Base-by-base conservation (phyloP, 2,888 invertebrate genomes). In the Cynaeus angustus region DNA sequence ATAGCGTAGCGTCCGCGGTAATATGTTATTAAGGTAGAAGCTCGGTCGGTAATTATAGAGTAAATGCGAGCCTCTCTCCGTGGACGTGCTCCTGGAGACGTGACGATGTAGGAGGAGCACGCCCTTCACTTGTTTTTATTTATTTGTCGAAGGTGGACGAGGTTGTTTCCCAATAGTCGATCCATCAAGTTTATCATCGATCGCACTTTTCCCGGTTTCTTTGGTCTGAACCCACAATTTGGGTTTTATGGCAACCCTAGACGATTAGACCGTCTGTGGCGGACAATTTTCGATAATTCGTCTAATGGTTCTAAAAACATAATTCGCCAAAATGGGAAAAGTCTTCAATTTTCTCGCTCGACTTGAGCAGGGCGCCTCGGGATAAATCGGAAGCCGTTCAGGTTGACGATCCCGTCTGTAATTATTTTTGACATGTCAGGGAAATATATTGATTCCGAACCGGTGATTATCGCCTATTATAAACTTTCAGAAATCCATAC, bases 11-110 rank as follows among this genome's bases (percentile, higher is more conserved):
- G 30, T 50, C 50, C 30, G 48, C 48, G 33, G 61, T 66, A 71
- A 76, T 78, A 77, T 81, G 73, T 81, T 79, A 82, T 82, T 81
- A 81, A 79, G 78, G 79, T 77, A 78, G 79, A 77, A 80, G 80
- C 81, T 80, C 78, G 79, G 75, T 74, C 77, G 77, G 77, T 82
- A 82, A 82, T 82, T 82, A 82, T 79, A 79, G 78, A 79, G 78
- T 77, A 71, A 68, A 71, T 43, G 62, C 67, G 71, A 70, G 70
- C 71, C 58, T 70, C 73, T 68, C 65, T 71, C 68, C 72, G 72
- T 68, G 80, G 80, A 82, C 81, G 82, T 82, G 81, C 81, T 81
- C 78, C 82, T 79, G 81, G 77, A 80, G 81, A 82, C 82, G 82
- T 82, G 82, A 81, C 82, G 78, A 76, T 77, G 78, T 75, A 74